Evolutionary conservation across 2,888 invertebrate species (phyloP).

Genomic region (Pterobdella sp.): DNA sequence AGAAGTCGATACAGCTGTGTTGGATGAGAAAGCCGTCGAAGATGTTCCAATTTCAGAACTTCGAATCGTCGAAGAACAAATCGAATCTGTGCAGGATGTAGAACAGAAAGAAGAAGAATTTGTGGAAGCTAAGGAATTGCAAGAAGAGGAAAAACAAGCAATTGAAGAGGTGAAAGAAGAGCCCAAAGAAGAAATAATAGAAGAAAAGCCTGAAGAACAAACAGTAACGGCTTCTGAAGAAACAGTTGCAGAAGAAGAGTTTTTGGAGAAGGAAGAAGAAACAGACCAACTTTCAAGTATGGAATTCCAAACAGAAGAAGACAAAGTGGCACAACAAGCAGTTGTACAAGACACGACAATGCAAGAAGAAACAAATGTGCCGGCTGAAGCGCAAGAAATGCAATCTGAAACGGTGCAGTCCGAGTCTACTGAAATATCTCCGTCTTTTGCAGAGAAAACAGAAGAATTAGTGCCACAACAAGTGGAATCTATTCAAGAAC

Average conservation of each 20-base stretch:
- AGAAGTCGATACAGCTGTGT: not conserved
- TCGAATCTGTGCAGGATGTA: not conserved
- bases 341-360: not conserved
- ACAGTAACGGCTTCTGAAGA: not conserved
- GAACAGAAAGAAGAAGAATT: not conserved
- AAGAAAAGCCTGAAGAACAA: conserved; percentile 19
- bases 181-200: conserved; percentile 17
- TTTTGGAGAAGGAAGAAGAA: not conserved
- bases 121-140: not conserved
- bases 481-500: not conserved
- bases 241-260: not conserved
- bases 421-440: conserved; percentile 11
- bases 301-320: conserved; percentile 8
- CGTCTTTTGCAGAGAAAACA: conserved; percentile 11
- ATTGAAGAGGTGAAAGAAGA: not conserved
- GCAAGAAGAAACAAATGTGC: conserved; percentile 6
- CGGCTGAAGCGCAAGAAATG: not conserved
- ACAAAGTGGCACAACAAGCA: not conserved
- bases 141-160: not conserved
- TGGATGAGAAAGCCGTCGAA: not conserved
- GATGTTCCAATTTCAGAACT: not conserved
- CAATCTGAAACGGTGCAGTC: not conserved
- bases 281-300: not conserved
- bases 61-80: not conserved
- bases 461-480: not conserved